These are phyloP conservation scores for Nannoperca australis DNA, from an alignment of 2,797 vertebrate genomes.

Conservation along the genomic window DNA sequence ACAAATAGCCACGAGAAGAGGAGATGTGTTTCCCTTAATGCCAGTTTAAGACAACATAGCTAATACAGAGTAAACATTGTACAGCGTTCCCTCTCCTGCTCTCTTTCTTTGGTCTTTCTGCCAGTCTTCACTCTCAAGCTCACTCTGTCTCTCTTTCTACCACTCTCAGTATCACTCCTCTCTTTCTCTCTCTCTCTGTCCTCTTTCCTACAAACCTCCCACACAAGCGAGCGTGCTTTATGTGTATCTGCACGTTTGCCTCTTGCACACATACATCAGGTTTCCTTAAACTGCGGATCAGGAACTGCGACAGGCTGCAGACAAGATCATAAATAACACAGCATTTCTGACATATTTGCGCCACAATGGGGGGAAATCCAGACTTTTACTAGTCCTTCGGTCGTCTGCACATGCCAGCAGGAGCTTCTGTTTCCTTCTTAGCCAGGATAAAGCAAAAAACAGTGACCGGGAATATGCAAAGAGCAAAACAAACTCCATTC, in stretches of 20 bases:
- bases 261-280: constrained; percentile 49
- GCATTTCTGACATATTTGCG: constrained; percentile 25
- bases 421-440: constrained; percentile 15
- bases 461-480: constrained; percentile 77
- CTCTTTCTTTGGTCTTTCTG: constrained; percentile 20
- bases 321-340: constrained; percentile 18
- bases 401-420: background rate
- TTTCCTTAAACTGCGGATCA: constrained; percentile 39
- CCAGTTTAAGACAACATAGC: constrained; percentile 9
- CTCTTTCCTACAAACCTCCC: constrained; percentile 76
- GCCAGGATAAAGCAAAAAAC: constrained; percentile 33
- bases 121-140: constrained; percentile 28
- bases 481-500: constrained; percentile 75
- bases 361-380: background rate
- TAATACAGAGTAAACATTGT: constrained; percentile 7
- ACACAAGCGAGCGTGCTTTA: constrained; percentile 70
- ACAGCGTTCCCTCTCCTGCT: constrained; percentile 3
- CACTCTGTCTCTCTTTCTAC: constrained; percentile 41
- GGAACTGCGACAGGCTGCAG: constrained; percentile 34
- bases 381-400: constrained; percentile 14
- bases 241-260: constrained; percentile 76
- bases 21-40: background rate
- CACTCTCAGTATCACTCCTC: constrained; percentile 58
- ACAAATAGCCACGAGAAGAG: background rate
- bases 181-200: constrained; percentile 56